Conservation (phyloP, 2,888 invertebrate genomes). For the Chrysomela aeneicollis region DNA sequence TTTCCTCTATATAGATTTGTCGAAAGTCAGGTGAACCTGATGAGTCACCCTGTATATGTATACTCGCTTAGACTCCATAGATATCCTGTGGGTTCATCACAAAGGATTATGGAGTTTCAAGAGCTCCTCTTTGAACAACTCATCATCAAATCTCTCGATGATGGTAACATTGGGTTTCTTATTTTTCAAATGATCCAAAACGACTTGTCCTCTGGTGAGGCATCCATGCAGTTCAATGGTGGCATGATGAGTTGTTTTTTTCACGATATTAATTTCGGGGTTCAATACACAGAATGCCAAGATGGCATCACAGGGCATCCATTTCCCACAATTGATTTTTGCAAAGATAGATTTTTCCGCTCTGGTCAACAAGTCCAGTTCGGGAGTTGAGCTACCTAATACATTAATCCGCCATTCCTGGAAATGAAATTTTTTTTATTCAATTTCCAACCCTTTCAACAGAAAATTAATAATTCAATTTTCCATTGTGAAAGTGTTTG, state of each 20-base stretch:
- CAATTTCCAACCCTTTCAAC: too few species aligned
- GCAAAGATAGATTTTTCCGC: constrained; percentile 58
- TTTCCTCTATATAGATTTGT: too few species aligned
- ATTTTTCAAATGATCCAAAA: constrained; percentile 65
- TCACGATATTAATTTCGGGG: constrained; percentile 52
- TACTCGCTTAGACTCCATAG: too few species aligned
- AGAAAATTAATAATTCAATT: too few species aligned
- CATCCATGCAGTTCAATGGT: constrained; percentile 68
- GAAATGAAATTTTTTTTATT: too few species aligned
- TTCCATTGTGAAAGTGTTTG: too few species aligned
- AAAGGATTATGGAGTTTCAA: constrained; percentile 18
- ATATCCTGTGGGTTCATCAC: too few species aligned
- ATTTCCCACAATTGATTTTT: constrained; percentile 27
- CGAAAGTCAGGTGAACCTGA: too few species aligned
- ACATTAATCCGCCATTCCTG: constrained; percentile 66
- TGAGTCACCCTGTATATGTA: too few species aligned
- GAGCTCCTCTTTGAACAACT: constrained; percentile 59
- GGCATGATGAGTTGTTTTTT: constrained; percentile 55
- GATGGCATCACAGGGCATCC: constrained; percentile 65
- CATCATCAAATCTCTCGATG: constrained; percentile 62
- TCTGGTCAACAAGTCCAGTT: constrained; percentile 63
- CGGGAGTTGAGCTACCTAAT: constrained; percentile 60
- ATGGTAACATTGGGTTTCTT: constrained; percentile 60
- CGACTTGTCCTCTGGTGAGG: constrained; percentile 71
- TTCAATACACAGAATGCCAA: constrained; percentile 62